Evolutionary conservation across 1,140 invertebrate species (phyloP), one percentile per base, ranked within the genome.

Genomic region (Rhagoletis zephyria): DNA sequence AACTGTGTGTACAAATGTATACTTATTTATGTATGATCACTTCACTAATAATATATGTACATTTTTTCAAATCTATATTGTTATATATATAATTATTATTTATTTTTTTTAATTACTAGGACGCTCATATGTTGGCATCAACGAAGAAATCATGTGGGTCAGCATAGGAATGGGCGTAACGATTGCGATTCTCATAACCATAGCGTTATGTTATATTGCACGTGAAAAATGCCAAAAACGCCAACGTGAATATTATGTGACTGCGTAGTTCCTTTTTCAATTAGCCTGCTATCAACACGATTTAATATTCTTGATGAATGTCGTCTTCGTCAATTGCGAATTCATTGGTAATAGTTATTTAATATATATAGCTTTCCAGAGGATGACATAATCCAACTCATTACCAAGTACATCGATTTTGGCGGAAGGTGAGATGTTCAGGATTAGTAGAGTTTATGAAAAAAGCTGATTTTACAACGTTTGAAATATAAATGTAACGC

Each of bases 61-160:
- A 40, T 16, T 48, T 30, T 14, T 7, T 59, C 12, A n/a, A 16
- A 7, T 64, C 12, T 65, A 12, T 45, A 19, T 63, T 77, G 81
- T 56, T 65, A 48, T 65, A 86, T 19, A 81, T 30, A 30, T 30
- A 30, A 30, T 30, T 30, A 30, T 30, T 30, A 30, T 30, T 30
- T 30, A 30, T 30, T 30, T 30, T 30, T 87, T 88, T 86, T 3
- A 3, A 6, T 77, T 93, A 94, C n/a, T 93, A 96, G 96, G 95
- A 40, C 95, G 95, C 88, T 96, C 95, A 30, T 95, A 96, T 88
- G 96, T 95, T 89, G 96, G 96, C 45, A 96, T 97, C 91, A 97
- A 97, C 92, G 96, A 97, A 93, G 96, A 96, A 91, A 97, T 97
- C 89, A 97, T 97, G 90, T 97, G 96, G 96, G 96, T 96, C 89